phyloP scores from a whole-genome alignment of 2,888 invertebrate genomes.

The Allophyes oxyacanthae region DNA sequence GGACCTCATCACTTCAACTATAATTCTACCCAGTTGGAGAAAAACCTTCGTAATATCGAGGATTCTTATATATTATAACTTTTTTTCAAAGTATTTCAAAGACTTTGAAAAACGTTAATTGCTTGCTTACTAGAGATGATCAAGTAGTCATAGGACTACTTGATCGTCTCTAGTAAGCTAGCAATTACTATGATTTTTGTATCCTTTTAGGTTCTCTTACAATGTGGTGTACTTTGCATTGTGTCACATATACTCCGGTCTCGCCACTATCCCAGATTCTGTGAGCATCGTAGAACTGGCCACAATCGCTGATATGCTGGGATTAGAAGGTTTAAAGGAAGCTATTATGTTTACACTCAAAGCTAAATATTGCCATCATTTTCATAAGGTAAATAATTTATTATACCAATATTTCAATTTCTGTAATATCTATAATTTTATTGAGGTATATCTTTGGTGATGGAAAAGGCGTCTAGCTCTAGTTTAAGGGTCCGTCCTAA shows the following conservation, averaged over 20 bases:
- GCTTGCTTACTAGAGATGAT: too few species aligned
- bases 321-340: conserved; percentile 97
- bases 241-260: conserved; percentile 98
- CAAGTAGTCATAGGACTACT: too few species aligned
- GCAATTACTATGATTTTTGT: not conserved
- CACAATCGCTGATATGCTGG: conserved; percentile 96
- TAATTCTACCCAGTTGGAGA: too few species aligned
- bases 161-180: not conserved
- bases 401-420: not conserved
- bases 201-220: conserved; percentile 92
- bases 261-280: conserved; percentile 95
- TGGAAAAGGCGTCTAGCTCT: too few species aligned
- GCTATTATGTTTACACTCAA: conserved; percentile 96
- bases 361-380: conserved; percentile 97
- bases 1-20: too few species aligned
- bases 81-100: too few species aligned
- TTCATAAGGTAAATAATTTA: conserved; percentile 92
- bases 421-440: not conserved
- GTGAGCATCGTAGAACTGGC: conserved; percentile 96
- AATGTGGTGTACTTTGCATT: conserved; percentile 96
- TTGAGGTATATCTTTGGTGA: not conserved
- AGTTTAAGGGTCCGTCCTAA: too few species aligned
- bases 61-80: too few species aligned
- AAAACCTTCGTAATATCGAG: too few species aligned
- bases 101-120: too few species aligned